Evolutionary conservation across 2,113 vertebrate species (phyloP), one percentile per base, ranked within the genome.

Genomic region (Ifrita kowaldi): DNA sequence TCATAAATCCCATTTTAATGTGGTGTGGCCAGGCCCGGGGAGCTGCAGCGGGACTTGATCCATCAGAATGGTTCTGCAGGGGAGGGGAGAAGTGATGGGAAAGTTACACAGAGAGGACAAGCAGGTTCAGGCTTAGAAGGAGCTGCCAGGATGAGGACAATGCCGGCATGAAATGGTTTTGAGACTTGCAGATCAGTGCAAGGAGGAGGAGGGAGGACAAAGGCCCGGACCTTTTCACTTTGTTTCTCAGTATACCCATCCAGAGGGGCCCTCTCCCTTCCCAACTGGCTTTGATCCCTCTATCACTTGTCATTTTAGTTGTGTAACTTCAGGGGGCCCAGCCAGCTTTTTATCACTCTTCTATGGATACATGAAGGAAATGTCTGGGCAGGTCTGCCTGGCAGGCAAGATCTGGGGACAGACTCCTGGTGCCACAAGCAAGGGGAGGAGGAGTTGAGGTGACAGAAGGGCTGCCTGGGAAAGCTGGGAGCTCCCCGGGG

Each of bases 1-100:
- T 91, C 89, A 76, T 95, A 96, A 95, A 95, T 96, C 84, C 53
- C 10, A 0, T 50, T 94, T 89, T 82, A 96, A 93, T 94, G 93
- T 1, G 1, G 21, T 65, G 41, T 64, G 80, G 52, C 93, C 86
- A 56, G 86, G 50, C 75, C 75, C 0, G 0, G 80, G 53, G 35
- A 86, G 79, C 83, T 90, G 60, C 59, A 63, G 83, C 27, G 2
- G 56, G 10, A 16, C 32, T 88, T 37, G 52, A n/a, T 93, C 90
- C 56, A n/a, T 90, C 26, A 16, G 64, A 75, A 23, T 44, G 27
- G 53, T 75, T 90, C 71, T 92, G 64, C 63, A 24, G 83, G 46
- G 78, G 39, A 73, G 68, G 44, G 75, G 39, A 69, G 68, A 67
- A 77, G 64, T 37, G 69, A 84, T 59, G 69, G 37, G 62, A 69